Evolutionary conservation across 2,888 invertebrate species (phyloP).

Genomic region (Drosophila fungiperda): DNA sequence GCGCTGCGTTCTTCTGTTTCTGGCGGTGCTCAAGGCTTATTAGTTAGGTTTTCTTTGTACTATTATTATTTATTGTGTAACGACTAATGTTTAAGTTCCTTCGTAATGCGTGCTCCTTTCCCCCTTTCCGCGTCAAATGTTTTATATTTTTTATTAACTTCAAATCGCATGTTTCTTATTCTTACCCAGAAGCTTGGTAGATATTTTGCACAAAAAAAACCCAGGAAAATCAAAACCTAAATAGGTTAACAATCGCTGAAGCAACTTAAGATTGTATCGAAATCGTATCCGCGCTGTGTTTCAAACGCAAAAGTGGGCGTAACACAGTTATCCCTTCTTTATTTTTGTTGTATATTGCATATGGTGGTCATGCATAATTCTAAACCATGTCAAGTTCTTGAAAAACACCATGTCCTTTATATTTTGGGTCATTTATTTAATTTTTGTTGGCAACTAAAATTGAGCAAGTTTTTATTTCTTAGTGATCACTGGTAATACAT

Average conservation of each 20-base stretch:
- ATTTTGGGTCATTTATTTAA: neutral
- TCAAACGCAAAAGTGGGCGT: neutral
- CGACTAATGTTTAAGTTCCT: slow-evolving; percentile 24
- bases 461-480: neutral
- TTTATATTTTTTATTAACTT: neutral
- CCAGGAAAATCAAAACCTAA: slow-evolving; percentile 3
- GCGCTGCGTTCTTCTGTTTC: neutral
- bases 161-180: slow-evolving; percentile 59
- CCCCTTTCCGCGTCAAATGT: neutral
- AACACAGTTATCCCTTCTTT: neutral
- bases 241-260: slow-evolving; percentile 13
- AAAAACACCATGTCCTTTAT: neutral
- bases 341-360: neutral
- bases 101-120: neutral
- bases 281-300: slow-evolving; percentile 9
- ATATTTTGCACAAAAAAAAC: slow-evolving; percentile 51
- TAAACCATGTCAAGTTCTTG: neutral
- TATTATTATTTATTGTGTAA: slow-evolving; percentile 42
- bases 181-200: slow-evolving; percentile 44
- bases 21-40: slow-evolving; percentile 14
- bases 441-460: neutral
- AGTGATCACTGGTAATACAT: slow-evolving; percentile 2
- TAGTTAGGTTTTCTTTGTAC: slow-evolving; percentile 16
- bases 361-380: neutral
- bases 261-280: slow-evolving; percentile 3